Conservation (phyloP, 2,888 invertebrate species). For the Zygothrica quintamaculata region DNA sequence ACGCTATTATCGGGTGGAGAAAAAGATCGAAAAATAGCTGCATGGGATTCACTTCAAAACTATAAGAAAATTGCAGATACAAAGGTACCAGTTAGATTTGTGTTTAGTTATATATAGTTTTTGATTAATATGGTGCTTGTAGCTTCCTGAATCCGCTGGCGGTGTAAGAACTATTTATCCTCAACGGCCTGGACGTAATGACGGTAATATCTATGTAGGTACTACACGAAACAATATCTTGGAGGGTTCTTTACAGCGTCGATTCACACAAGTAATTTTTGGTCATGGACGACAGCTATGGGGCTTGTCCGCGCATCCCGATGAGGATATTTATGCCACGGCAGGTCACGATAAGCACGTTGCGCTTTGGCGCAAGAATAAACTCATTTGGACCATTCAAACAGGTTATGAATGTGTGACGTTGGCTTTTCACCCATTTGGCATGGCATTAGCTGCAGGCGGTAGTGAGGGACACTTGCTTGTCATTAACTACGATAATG, state of each 20-base stretch:
- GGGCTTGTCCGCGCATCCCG: conserved; percentile 95
- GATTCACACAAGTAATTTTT: conserved; percentile 94
- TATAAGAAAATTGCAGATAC: conserved; percentile 95
- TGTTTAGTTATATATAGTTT: background rate
- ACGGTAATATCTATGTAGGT: conserved; percentile 95
- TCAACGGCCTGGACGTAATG: conserved; percentile 93
- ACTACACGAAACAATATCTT: conserved; percentile 95
- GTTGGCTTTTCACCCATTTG: conserved; percentile 94
- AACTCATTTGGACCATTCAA: conserved; percentile 93
- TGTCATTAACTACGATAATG: conserved; percentile 93
- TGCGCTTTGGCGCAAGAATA: conserved; percentile 95
- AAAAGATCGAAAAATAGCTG: conserved; percentile 94
- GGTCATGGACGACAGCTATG: conserved; percentile 95
- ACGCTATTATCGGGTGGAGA: conserved; percentile 95
- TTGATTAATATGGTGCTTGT: background rate
- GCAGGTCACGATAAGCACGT: conserved; percentile 96
- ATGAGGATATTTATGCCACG: conserved; percentile 95
- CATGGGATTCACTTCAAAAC: conserved; percentile 96
- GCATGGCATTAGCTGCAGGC: conserved; percentile 94
- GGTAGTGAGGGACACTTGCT: conserved; percentile 95
- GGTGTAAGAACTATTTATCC: conserved; percentile 95
- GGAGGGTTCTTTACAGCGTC: conserved; percentile 94
- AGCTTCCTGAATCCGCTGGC: conserved; percentile 95
- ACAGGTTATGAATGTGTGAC: conserved; percentile 96
- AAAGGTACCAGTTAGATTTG: conserved; percentile 86